A percentile compares a stretch with the other conserved stretches of the same genome.
Evolutionary conservation across 2,888 invertebrate species (phyloP).

Genomic region (Hermaeophaga mercurialis): DNA sequence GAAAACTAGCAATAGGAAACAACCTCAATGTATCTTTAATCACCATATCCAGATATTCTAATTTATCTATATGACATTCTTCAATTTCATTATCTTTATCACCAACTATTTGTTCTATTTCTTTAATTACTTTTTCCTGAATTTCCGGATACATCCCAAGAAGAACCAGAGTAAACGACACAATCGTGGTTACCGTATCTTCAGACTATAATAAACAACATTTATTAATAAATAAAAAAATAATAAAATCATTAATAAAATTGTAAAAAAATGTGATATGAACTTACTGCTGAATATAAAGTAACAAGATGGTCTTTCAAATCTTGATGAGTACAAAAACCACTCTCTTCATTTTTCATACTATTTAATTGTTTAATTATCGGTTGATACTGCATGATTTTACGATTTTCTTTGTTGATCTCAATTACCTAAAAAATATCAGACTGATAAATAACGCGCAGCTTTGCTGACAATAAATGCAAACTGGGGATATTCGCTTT

Average conservation of each 20-base stretch:
- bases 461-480: no score
- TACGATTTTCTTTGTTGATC: slow-evolving; percentile 5
- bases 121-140: slow-evolving; percentile 39
- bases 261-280: background rate
- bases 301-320: slow-evolving; percentile 44
- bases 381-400: slow-evolving; percentile 18
- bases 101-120: slow-evolving; percentile 37
- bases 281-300: slow-evolving; percentile 42
- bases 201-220: slow-evolving; percentile 43
- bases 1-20: slow-evolving; percentile 48
- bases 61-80: slow-evolving; percentile 38
- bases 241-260: background rate
- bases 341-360: slow-evolving; percentile 35
- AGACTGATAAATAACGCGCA: no score
- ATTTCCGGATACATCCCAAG: slow-evolving; percentile 48
- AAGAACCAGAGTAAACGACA: slow-evolving; percentile 39
- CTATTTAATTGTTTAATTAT: slow-evolving; percentile 43
- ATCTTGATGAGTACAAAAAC: slow-evolving; percentile 42
- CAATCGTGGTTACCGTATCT: slow-evolving; percentile 44
- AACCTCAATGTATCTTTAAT: slow-evolving; percentile 47
- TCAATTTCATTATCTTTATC: slow-evolving; percentile 23
- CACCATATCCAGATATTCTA: slow-evolving; percentile 47
- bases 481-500: no score
- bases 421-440: slow-evolving; percentile 10
- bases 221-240: background rate